These are phyloP conservation scores for Paraescarpia echinospica DNA, from an alignment of 1,140 invertebrate genomes.

Conservation along the genomic window DNA sequence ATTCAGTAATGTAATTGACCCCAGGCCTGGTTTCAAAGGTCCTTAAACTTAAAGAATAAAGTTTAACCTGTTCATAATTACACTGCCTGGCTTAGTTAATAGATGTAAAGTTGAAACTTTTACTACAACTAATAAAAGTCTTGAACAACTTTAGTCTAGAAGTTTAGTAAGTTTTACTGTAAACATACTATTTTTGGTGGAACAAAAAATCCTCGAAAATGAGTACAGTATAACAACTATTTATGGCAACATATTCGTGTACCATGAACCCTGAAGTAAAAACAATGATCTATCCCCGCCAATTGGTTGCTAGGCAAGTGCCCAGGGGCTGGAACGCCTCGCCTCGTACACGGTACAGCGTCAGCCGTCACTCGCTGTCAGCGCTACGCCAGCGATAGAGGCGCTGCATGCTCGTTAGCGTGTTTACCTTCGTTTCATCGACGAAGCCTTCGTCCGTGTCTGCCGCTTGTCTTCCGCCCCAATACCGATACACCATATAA, in stretches of 20 bases:
- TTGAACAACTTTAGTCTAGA: too few relatives aligned
- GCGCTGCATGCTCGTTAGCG: neutral
- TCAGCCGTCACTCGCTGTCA: neutral
- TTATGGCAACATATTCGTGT: neutral
- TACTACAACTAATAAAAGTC: too few relatives aligned
- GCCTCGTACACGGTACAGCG: neutral
- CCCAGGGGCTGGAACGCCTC: neutral
- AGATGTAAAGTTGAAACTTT: too few relatives aligned
- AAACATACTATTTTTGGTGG: too few relatives aligned
- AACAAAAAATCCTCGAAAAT: too few relatives aligned
- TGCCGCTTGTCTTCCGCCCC: neutral
- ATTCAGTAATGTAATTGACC: too few relatives aligned
- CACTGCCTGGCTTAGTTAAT: too few relatives aligned
- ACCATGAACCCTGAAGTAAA: neutral
- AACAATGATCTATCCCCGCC: neutral
- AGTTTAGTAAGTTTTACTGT: too few relatives aligned
- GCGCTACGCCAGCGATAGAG: neutral
- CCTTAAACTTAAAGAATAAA: too few relatives aligned
- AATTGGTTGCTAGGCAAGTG: neutral
- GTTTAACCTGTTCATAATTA: too few relatives aligned
- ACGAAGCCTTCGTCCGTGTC: neutral
- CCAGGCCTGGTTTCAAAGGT: too few relatives aligned
- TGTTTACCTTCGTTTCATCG: slow-evolving; percentile 5
- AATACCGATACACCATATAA: neutral
- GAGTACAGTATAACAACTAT: too few relatives aligned